These are phyloP conservation scores for Steinernema feltiae DNA, from an alignment of 1,140 invertebrate genomes.

Conservation along the genomic window DNA sequence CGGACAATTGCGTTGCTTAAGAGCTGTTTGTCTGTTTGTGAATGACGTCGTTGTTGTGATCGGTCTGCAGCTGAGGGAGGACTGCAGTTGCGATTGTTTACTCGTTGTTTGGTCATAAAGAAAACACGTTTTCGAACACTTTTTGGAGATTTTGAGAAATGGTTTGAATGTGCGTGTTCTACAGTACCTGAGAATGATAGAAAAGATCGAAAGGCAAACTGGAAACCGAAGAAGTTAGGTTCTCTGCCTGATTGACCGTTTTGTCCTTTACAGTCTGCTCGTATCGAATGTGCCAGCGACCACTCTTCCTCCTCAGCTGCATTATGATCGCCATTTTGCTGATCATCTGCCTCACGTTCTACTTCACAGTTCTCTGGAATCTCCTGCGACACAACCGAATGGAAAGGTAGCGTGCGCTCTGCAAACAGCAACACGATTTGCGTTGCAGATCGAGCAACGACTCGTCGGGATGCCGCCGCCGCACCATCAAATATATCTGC, in stretches of 20 bases:
- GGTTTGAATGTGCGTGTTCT: too few relatives aligned
- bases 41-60: too few relatives aligned
- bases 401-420: background rate
- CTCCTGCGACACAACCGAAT: background rate
- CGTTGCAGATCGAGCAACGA: background rate
- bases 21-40: too few relatives aligned
- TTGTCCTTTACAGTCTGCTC: background rate
- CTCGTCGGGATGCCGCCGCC: background rate
- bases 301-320: conserved; percentile 5
- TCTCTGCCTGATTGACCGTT: background rate
- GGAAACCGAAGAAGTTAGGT: background rate
- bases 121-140: too few relatives aligned
- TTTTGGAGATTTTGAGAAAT: too few relatives aligned
- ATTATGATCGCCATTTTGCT: background rate
- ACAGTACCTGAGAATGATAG: too few relatives aligned
- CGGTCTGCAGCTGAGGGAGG: too few relatives aligned
- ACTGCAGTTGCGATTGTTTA: too few relatives aligned
- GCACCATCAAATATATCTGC: background rate
- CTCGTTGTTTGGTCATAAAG: too few relatives aligned
- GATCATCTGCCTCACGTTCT: background rate
- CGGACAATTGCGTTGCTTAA: too few relatives aligned
- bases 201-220: background rate
- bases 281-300: background rate
- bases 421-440: background rate
- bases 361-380: conserved; percentile 1